Evolutionary conservation across 1,140 invertebrate species (phyloP), one percentile per base, ranked within the genome.

Genomic region (Pissodes strobi): DNA sequence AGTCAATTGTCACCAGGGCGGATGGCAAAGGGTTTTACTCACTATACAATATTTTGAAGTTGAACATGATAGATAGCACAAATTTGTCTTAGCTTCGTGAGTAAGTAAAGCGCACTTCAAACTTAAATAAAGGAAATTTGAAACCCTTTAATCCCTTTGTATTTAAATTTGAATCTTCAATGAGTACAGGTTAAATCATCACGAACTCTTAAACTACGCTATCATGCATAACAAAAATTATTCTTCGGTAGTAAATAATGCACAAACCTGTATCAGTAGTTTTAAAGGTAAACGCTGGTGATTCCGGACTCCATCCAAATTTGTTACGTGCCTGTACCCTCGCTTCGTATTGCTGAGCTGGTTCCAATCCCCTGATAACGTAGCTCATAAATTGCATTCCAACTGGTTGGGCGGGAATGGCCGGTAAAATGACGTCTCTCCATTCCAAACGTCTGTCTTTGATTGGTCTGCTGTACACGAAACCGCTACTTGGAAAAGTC

Each of bases 281-380:
- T 55, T 75, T 72, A 72, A 86, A 86, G 41, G 79, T 78, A 70
- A 86, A 86, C 21, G 82, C 79, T 34, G 84, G 81, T 41, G 83
- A 84, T 62, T 81, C 75, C 23, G 83, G 80, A 67, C 84, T 85
- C 84, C 84, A 86, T 51, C 86, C 86, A 70, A 82, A 87, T 66
- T 83, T 81, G 77, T 87, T 87, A 69, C 83, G 80, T 23, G 85
- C 84, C 71, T 84, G 83, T 25, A 87, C 84, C 69, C 80, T 83
- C 10, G 84, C 85, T 68, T 87, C 85, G 68, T 87, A 87, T 58
- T 85, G 83, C 57, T 80, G 79, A 46, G 80, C 81, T 2, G 82
- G 79, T 71, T 85, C 81, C 38, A 87, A 79, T 43, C 83, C 83
- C 62, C 81, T 78, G 64, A 86, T 83, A 72, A 85, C 79, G 70